Percentiles rank a stretch among this genome's conserved stretches.
Conservation (phyloP, 2,113 vertebrate species). For the Terrapene triunguis region DNA sequence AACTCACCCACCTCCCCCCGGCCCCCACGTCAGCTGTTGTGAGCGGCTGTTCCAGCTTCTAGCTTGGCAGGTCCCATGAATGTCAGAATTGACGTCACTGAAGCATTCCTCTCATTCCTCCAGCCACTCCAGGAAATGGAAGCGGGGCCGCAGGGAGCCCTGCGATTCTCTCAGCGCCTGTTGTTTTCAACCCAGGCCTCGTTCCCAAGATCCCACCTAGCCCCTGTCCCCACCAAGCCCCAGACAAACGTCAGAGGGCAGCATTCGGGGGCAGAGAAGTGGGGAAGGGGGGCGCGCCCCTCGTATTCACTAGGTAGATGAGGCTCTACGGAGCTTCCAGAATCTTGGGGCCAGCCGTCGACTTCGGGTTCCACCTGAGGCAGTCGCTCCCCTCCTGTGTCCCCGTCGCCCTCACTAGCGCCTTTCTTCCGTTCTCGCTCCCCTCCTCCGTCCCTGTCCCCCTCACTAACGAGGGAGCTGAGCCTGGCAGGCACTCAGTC, state of each 20-base stretch:
- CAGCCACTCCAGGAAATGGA: conserved; percentile 66
- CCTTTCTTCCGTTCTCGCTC: not conserved
- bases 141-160: not conserved
- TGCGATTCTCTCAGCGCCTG: fast-evolving
- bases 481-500: not conserved
- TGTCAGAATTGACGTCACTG: conserved; percentile 83
- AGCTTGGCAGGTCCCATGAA: conserved; percentile 73
- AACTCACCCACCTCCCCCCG: not conserved
- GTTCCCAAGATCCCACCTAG: not conserved
- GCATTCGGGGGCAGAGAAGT: not conserved
- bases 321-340: not conserved
- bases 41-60: conserved; percentile 37
- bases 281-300: not conserved
- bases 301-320: not conserved
- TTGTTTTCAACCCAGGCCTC: not conserved
- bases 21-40: conserved; percentile 49
- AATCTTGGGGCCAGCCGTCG: not conserved
- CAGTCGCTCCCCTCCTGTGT: not conserved
- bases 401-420: not conserved
- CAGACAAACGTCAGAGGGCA: not conserved
- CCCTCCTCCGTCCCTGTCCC: not conserved
- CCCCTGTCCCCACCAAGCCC: not conserved
- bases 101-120: conserved; percentile 78
- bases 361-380: not conserved
- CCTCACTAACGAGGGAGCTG: not conserved